Percentiles rank a stretch among this genome's conserved stretches.
Evolutionary conservation across 2,888 invertebrate species (phyloP).

Genomic region (Monoplex corrugatus): DNA sequence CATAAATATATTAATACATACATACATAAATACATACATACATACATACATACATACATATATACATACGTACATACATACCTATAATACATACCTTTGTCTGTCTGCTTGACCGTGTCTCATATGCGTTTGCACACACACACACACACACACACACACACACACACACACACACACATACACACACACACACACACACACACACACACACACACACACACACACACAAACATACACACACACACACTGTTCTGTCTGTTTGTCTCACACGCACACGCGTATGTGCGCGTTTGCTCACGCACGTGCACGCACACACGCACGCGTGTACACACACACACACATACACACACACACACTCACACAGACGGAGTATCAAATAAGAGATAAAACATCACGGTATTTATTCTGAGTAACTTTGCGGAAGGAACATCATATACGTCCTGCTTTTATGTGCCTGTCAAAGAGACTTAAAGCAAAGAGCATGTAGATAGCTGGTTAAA

Average conservation of each 20-base stretch:
- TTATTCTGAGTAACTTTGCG: too few relatives aligned
- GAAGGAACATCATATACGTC: too few relatives aligned
- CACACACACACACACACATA: neutral
- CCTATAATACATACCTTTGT: too few relatives aligned
- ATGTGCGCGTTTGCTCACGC: neutral
- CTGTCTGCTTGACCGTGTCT: too few relatives aligned
- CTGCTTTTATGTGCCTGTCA: too few relatives aligned
- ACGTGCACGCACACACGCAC: neutral
- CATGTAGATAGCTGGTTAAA: too few relatives aligned
- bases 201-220: neutral
- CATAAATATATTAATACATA: neutral
- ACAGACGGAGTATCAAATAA: neutral
- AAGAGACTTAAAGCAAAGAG: too few relatives aligned
- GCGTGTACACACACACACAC: neutral
- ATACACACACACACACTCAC: constrained; percentile 8
- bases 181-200: neutral
- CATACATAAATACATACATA: neutral
- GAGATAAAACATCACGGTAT: neutral
- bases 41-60: neutral
- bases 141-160: neutral
- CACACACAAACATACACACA: neutral
- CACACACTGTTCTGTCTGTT: too few relatives aligned
- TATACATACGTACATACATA: neutral
- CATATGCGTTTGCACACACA: neutral
- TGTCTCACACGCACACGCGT: neutral